Percentiles rank a stretch among this genome's conserved stretches.
Conservation (phyloP, 1,140 invertebrate species). For the Physella acuta region DNA sequence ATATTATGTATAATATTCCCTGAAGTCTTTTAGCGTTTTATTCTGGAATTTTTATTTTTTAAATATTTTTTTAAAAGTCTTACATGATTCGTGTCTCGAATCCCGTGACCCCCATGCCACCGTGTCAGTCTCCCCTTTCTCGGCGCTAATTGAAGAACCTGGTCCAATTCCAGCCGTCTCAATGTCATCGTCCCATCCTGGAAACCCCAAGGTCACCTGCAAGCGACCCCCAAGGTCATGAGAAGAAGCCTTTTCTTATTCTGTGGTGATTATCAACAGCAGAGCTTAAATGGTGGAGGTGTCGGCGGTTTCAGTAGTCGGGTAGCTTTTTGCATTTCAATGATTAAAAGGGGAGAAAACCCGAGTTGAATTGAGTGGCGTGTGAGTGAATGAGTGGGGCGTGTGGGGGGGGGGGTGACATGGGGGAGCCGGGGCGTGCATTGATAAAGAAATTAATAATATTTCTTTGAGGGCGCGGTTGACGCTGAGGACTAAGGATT, state of each 20-base stretch:
- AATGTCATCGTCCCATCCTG: background rate
- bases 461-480: conserved; percentile 10
- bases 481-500: background rate
- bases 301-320: background rate
- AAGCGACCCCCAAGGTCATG: conserved; percentile 11
- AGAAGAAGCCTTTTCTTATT: conserved; percentile 17
- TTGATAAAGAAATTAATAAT: conserved; percentile 22
- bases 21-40: no score
- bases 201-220: conserved; percentile 21
- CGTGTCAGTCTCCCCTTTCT: conserved; percentile 11
- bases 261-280: background rate
- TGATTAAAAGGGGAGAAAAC: conserved; percentile 4
- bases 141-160: conserved; percentile 20
- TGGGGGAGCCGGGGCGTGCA: background rate
- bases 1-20: no score
- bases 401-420: background rate
- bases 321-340: conserved; percentile 11
- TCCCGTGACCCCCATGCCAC: no score
- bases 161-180: conserved; percentile 6
- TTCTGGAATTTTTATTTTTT: no score
- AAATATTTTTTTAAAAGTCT: no score
- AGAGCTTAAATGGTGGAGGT: background rate
- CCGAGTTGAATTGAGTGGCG: background rate
- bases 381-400: background rate
- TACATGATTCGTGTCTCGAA: no score